Evolutionary conservation across 1,140 invertebrate genomes (phyloP), one percentile per base, ranked within the genome.

Genomic region (Drosophila arawakana): DNA sequence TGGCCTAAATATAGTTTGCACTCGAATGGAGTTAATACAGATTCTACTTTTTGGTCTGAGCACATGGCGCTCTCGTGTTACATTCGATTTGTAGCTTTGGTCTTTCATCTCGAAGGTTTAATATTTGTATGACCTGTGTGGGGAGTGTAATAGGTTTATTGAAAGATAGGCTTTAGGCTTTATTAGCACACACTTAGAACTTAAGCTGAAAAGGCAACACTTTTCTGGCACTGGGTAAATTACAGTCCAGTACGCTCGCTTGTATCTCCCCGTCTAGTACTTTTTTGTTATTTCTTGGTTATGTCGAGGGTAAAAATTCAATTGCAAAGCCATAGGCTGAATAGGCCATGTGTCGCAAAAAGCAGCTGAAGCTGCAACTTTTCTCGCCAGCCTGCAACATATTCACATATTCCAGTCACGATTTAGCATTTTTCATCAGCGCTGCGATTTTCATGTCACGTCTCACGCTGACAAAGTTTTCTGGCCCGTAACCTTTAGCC

Each of bases 341-440:
- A 30, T 30, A 30, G 34, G 34, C 65, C 57, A 73, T 73, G 57
- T 73, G 71, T 61, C 71, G 65, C 59, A 57, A 39, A 43, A 43
- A 57, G 54, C 35, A 63, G 62, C 71, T 52, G 41, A 54, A 71
- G 50, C n/a, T 55, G 61, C 50, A 65, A 71, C 41, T 63, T 71
- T 71, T 49, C 35, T 21, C n/a, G 13, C 46, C 37, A 34, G 41
- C 57, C 25, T 65, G 62, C 50, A 55, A 15, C 61, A 50, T 13
- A 41, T 15, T 68, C 9, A 8, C n/a, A 46, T 39, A 79, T 79
- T 79, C 75, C 34, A 77, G 77, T 79, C 77, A 79, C 77, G 77
- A 79, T 79, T 79, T 79, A 68, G 74, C 75, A 79, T 79, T 79
- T 79, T 76, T 79, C 77, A 79, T 79, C 77, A 78, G 74, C 69